Base-by-base conservation (phyloP, 2,888 invertebrate species). In the Elegia similella region DNA sequence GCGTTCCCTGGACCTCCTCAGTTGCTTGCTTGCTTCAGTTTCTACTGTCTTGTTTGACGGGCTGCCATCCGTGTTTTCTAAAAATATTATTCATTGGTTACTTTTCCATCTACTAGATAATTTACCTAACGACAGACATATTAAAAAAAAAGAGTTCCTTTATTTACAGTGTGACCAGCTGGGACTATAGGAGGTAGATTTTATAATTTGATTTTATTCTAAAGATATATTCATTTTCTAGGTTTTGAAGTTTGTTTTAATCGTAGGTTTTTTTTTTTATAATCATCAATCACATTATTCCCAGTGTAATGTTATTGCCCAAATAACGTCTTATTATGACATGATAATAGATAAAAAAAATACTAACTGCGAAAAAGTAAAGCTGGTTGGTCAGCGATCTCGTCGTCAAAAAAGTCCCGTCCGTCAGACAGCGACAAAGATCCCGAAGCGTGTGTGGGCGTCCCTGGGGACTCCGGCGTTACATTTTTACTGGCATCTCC, bases 311-410 rank as follows among this genome's bases (percentile, higher is more conserved):
- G n/a, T n/a, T n/a, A n/a, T n/a, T n/a, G n/a, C n/a, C n/a, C n/a
- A n/a, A n/a, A n/a, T n/a, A n/a, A n/a, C n/a, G n/a, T n/a, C n/a
- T n/a, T n/a, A n/a, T n/a, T n/a, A n/a, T n/a, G n/a, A n/a, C n/a
- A n/a, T n/a, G n/a, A n/a, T n/a, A n/a, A n/a, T n/a, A n/a, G n/a
- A n/a, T n/a, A n/a, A 13, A 32, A 47, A 32, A 23, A 15, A 30
- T 13, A 61, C 73, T 93, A 92, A 82, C 95, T 95, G 76, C 95
- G 94, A 73, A 96, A 96, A 12, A 96, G 92, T 63, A 98, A 80
- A 0, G 95, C 97, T 10, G 97, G 97, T 75, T 98, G 97, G 86
- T 98, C 97, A 44, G 96, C 96, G 61, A 98, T 97, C 84, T 98
- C 97, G 70, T 98, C 97, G 72, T 98, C 97, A 61, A 97, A 93